Evolutionary conservation across 2,113 vertebrate genomes (phyloP), one percentile per base, ranked within the genome.

Genomic region (Oryctolagus cuniculus): DNA sequence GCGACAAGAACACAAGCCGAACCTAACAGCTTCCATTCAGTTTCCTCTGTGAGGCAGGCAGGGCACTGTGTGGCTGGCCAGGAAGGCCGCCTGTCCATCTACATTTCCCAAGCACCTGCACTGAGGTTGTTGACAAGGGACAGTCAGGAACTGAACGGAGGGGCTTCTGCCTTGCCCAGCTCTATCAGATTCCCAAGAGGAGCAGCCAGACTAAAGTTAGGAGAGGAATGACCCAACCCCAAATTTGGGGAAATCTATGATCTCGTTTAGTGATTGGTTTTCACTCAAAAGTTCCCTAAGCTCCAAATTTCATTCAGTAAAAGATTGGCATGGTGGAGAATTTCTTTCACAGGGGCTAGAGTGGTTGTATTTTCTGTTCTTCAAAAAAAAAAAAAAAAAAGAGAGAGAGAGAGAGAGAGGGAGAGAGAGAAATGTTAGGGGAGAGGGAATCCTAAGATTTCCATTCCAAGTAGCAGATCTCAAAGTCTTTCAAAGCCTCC

Each of bases 101-200:
- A 15, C 75, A 53, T 83, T 79, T 22, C 22, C 0, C 29, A 92
- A 88, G 22, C 34, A 74, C 29, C 55, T 51, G 29, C 44, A 53
- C 55, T 81, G 2, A 1, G 31, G 12, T 44, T 73, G 53, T 92
- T 88, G 87, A 88, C 77, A 77, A 38, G 29, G 10, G 21, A 55
- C 93, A 70, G 10, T 86, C 24, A 72, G 70, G 49, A 74, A 61
- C 82, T n/a, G 12, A 27, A 58, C 17, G 6, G 36, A 73, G 53
- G 24, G 38, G 61, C 44, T 70, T 80, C 69, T 49, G n/a, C 94
- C 78, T 93, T 94, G 53, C 79, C 63, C 22, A 22, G 64, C 49
- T 66, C 83, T 64, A 86, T 97, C 81, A 0, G 77, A 89, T 92
- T 85, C 91, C 70, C 74, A 92, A 97, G 38, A 96, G 90, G 79